Evolutionary conservation across 2,797 vertebrate species (phyloP).

Genomic region (Carapus acus): DNA sequence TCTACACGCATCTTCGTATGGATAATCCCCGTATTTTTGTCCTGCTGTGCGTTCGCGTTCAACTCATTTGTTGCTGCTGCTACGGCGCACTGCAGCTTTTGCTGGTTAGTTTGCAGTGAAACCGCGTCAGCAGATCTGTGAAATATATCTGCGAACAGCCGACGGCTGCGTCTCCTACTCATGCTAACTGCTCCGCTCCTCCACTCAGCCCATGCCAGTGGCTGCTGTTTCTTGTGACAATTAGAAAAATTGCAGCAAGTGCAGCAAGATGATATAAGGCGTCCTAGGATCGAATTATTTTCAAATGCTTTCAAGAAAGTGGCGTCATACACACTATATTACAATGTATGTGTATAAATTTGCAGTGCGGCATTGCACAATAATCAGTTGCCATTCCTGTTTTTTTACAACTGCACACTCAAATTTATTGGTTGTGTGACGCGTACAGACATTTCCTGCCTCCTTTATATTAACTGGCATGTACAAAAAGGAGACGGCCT

Average conservation of each 20-base stretch:
- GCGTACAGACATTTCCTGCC: too few species aligned
- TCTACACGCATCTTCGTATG: too few species aligned
- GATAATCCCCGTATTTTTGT: slow-evolving; percentile 2
- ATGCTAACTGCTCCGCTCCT: slow-evolving; percentile 12
- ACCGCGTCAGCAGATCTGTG: slow-evolving; percentile 47
- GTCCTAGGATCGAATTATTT: background rate
- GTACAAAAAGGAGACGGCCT: too few species aligned
- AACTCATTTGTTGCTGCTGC: slow-evolving; percentile 32
- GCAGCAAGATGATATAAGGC: background rate
- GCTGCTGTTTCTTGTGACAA: slow-evolving; percentile 1
- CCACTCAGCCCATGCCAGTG: slow-evolving; percentile 14
- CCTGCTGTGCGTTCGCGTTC: slow-evolving; percentile 37
- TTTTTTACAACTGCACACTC: too few species aligned
- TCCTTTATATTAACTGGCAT: too few species aligned
- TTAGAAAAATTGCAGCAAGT: background rate
- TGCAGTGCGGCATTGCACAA: background rate
- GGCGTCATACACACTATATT: background rate
- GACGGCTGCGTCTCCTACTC: slow-evolving; percentile 26
- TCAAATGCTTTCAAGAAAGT: background rate
- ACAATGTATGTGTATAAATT: background rate
- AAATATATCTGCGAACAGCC: slow-evolving; percentile 33
- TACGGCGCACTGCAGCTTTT: slow-evolving; percentile 38
- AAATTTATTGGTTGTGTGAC: too few species aligned
- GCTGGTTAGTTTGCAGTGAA: slow-evolving; percentile 35
- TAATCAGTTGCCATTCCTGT: background rate